phyloP scores from a whole-genome alignment of 2,113 vertebrate species.

The Polyodon spathula region DNA sequence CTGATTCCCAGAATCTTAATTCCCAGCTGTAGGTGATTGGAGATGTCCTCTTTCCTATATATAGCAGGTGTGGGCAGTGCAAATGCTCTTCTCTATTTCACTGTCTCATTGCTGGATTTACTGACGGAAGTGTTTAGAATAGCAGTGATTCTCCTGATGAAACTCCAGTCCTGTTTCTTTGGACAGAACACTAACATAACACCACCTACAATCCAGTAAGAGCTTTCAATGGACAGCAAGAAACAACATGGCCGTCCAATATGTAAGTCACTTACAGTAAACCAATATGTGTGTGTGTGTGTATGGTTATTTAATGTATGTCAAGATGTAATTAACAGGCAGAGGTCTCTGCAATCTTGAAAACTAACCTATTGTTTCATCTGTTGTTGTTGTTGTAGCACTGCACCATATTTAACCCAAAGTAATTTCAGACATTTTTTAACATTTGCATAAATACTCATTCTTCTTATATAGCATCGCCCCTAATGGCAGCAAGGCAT shows the following conservation, averaged over 20 bases:
- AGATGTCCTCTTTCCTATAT: slow-evolving; percentile 16
- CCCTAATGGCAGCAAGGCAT: no score
- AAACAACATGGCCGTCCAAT: not conserved
- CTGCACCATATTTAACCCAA: no score
- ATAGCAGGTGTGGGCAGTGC: slow-evolving; percentile 11
- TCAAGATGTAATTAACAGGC: no score
- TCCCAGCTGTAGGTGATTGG: not conserved
- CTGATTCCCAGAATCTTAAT: slow-evolving; percentile 6
- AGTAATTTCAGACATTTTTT: no score
- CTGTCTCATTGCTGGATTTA: slow-evolving; percentile 1
- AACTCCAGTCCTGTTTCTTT: slow-evolving; percentile 9
- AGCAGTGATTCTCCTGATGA: slow-evolving; percentile 9
- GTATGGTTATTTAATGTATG: no score
- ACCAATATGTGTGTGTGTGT: not conserved
- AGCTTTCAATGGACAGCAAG: not conserved
- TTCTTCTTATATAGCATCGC: no score
- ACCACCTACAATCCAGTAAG: slow-evolving; percentile 13
- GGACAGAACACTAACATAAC: not conserved
- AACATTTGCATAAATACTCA: no score
- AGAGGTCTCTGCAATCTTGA: no score
- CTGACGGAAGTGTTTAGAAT: slow-evolving; percentile 23
- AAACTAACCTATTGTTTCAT: no score
- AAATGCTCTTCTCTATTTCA: no score
- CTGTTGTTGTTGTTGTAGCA: no score
- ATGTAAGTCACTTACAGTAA: not conserved